phyloP scores from a whole-genome alignment of 2,888 invertebrate genomes.

The Coelogynopora nodosa region DNA sequence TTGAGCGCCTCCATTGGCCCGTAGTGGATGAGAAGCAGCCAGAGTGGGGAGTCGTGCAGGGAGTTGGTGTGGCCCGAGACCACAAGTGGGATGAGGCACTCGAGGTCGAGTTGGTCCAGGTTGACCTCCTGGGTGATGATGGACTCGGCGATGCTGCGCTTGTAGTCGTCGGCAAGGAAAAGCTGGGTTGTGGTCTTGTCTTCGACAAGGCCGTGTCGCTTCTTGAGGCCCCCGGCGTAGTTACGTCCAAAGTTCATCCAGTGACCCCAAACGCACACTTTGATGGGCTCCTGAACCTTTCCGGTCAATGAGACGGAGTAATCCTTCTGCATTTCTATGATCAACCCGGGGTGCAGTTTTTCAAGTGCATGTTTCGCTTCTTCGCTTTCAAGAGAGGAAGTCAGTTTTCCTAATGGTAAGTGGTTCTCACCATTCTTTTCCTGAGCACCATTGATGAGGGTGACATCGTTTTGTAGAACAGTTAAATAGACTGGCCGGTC shows the following conservation, averaged over 20 bases:
- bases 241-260: conserved; percentile 11
- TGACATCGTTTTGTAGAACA: background rate
- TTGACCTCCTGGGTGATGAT: background rate
- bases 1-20: conserved; percentile 7
- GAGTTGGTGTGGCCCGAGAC: background rate
- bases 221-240: background rate
- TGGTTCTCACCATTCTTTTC: background rate
- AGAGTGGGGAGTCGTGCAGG: background rate
- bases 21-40: background rate
- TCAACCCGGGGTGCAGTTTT: background rate
- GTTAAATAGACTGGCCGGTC: background rate
- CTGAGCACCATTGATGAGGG: background rate
- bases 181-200: background rate
- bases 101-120: background rate
- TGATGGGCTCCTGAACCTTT: background rate
- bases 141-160: background rate
- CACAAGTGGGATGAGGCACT: background rate
- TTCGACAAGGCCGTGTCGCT: background rate
- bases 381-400: background rate
- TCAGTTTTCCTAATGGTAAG: background rate
- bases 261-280: background rate
- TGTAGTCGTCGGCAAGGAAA: background rate
- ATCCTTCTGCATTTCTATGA: background rate
- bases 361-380: background rate
- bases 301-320: background rate